A percentile compares a stretch with the other conserved stretches of the same genome.
Conservation (phyloP, 2,888 invertebrate species). For the Acronicta alni region DNA sequence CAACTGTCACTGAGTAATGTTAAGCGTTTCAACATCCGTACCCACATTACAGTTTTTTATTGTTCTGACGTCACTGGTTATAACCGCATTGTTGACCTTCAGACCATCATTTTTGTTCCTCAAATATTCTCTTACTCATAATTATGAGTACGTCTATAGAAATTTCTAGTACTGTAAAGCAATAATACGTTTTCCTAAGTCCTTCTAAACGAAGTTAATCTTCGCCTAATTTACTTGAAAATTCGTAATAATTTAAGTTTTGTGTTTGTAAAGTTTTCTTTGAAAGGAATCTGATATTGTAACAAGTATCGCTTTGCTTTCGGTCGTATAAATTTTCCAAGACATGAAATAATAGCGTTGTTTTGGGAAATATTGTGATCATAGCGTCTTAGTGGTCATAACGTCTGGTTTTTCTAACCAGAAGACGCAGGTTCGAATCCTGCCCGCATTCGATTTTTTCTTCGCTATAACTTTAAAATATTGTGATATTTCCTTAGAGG, state of each 20-base stretch:
- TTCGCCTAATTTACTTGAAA: conserved; percentile 21
- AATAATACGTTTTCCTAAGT: conserved; percentile 11
- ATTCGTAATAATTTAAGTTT: conserved; percentile 25
- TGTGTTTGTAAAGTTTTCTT: conserved; percentile 6
- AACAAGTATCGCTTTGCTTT: conserved; percentile 1
- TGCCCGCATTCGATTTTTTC: too few relatives aligned
- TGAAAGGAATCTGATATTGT: conserved; percentile 24
- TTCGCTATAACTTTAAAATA: too few relatives aligned
- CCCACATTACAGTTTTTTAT: conserved; percentile 46
- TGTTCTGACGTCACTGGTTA: conserved; percentile 43
- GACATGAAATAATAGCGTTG: too few relatives aligned
- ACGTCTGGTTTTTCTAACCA: too few relatives aligned
- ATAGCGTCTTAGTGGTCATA: too few relatives aligned
- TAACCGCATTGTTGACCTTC: conserved; percentile 29
- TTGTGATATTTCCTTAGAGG: too few relatives aligned
- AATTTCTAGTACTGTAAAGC: too few relatives aligned
- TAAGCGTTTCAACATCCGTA: conserved; percentile 46
- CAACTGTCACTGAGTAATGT: conserved; percentile 27
- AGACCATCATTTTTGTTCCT: conserved; percentile 8
- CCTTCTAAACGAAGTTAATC: conserved; percentile 25
- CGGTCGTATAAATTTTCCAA: not conserved
- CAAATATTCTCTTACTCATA: conserved; percentile 20
- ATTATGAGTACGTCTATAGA: conserved; percentile 38
- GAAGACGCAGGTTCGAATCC: too few relatives aligned
- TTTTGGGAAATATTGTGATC: too few relatives aligned